Percentiles rank a stretch among this genome's conserved stretches.
Evolutionary conservation across 2,888 invertebrate genomes (phyloP).

Genomic region (Seira ritae): DNA sequence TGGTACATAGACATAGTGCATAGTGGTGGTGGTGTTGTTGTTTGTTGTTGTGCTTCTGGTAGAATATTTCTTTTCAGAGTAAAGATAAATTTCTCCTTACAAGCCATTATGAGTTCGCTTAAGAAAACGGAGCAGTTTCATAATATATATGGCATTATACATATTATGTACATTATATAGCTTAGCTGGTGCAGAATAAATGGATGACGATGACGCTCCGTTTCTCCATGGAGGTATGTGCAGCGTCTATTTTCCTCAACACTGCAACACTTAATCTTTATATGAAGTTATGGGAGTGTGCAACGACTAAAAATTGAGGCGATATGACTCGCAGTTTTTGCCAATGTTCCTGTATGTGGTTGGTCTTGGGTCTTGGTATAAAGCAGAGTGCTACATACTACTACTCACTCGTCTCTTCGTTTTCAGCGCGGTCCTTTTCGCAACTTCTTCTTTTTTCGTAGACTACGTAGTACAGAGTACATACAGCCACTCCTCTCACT

Average conservation of each 20-base stretch:
- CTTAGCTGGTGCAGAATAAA: neutral
- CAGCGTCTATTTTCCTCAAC: conserved; percentile 8
- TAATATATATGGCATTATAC: neutral
- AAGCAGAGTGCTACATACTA: neutral
- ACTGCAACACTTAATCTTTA: conserved; percentile 16
- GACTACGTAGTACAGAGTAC: neutral
- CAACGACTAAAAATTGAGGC: neutral
- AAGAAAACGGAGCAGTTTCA: too few relatives aligned
- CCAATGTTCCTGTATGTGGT: neutral
- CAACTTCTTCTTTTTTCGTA: neutral
- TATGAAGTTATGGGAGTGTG: conserved; percentile 14
- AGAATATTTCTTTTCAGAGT: neutral
- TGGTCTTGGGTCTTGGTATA: neutral
- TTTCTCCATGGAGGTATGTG: conserved; percentile 1
- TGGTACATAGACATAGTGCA: too few relatives aligned
- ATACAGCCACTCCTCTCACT: conserved; percentile 11
- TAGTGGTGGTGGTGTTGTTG: too few relatives aligned
- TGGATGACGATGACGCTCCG: neutral
- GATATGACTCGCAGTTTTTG: neutral
- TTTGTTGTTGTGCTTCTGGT: neutral
- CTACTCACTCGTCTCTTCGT: neutral
- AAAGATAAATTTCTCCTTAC: too few relatives aligned
- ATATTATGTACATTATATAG: neutral
- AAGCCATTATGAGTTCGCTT: too few relatives aligned
- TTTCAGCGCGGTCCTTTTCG: neutral